Evolutionary conservation across 2,888 invertebrate species (phyloP).

Genomic region (Magallana nippona): DNA sequence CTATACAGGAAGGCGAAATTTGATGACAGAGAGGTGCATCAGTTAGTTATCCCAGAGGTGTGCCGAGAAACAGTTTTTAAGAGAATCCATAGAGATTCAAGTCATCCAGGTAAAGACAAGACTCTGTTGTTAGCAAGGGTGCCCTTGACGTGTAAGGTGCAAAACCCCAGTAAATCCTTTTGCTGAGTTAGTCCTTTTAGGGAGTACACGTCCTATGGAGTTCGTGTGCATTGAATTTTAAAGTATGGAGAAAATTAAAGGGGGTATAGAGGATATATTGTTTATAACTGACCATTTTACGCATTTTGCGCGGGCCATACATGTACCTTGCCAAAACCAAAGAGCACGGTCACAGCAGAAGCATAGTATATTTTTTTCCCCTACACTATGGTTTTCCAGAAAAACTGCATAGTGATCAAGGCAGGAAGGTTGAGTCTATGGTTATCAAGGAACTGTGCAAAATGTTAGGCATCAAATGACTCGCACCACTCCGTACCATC

Average conservation of each 20-base stretch:
- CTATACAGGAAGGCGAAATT: not conserved
- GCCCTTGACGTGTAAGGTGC: conserved; percentile 37
- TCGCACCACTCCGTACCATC: conserved; percentile 51
- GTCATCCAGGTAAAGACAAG: conserved; percentile 45
- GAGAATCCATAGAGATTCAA: conserved; percentile 28
- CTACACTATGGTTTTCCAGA: conserved; percentile 52
- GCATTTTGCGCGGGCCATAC: conserved; percentile 47
- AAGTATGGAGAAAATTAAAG: conserved; percentile 46
- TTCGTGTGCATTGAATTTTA: conserved; percentile 52
- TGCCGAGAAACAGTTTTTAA: not conserved
- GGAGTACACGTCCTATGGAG: conserved; percentile 47
- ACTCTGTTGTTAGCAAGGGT: conserved; percentile 35
- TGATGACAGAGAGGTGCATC: not conserved
- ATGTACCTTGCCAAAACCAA: conserved; percentile 52
- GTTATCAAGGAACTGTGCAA: conserved; percentile 51
- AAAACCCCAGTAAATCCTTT: conserved; percentile 33
- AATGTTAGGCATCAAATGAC: conserved; percentile 43
- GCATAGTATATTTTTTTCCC: conserved; percentile 50
- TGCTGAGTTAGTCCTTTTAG: conserved; percentile 42
- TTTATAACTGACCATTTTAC: conserved; percentile 56
- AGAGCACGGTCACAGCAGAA: conserved; percentile 53
- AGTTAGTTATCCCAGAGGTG: not conserved
- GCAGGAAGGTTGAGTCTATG: conserved; percentile 49
- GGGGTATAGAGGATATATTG: conserved; percentile 49
- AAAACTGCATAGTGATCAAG: conserved; percentile 49